Conservation (phyloP, 2,888 invertebrate genomes). For the Lepetodrilus schrolli region DNA sequence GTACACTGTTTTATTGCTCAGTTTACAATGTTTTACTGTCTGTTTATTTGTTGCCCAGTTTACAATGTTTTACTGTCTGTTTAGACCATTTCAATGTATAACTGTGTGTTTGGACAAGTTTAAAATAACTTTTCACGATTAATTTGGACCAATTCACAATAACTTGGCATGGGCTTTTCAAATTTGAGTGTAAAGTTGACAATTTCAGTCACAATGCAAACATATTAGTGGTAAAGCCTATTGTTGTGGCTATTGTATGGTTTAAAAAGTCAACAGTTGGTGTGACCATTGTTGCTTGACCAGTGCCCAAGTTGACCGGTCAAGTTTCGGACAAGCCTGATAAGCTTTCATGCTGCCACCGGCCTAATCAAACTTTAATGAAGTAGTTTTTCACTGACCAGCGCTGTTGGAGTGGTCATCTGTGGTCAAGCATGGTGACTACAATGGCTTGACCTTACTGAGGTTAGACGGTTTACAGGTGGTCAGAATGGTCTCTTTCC, state of each 20-base stretch:
- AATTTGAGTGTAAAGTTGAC: neutral
- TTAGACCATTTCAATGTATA: too few species aligned
- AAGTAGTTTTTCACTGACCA: conserved; percentile 14
- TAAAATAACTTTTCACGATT: too few species aligned
- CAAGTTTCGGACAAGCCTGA: neutral
- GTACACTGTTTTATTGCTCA: too few species aligned
- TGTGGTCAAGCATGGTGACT: neutral
- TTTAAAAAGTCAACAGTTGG: conserved; percentile 1
- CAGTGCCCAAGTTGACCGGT: neutral
- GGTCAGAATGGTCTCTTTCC: too few species aligned
- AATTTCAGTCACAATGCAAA: neutral
- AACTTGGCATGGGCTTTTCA: too few species aligned
- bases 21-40: too few species aligned
- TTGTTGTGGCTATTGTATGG: neutral
- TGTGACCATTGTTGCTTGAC: conserved; percentile 8
- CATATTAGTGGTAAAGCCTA: neutral
- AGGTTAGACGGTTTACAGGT: neutral
- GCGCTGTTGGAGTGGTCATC: neutral
- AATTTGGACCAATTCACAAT: too few species aligned
- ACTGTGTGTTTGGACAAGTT: too few species aligned
- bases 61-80: too few species aligned
- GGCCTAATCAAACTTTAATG: conserved; percentile 19
- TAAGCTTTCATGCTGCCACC: neutral
- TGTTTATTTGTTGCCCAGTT: too few species aligned
- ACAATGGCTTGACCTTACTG: conserved; percentile 11